A percentile compares a stretch with the other conserved stretches of the same genome.
These are phyloP conservation scores for Melanchra persicariae DNA, from an alignment of 2,888 invertebrate species.

Conservation along the genomic window DNA sequence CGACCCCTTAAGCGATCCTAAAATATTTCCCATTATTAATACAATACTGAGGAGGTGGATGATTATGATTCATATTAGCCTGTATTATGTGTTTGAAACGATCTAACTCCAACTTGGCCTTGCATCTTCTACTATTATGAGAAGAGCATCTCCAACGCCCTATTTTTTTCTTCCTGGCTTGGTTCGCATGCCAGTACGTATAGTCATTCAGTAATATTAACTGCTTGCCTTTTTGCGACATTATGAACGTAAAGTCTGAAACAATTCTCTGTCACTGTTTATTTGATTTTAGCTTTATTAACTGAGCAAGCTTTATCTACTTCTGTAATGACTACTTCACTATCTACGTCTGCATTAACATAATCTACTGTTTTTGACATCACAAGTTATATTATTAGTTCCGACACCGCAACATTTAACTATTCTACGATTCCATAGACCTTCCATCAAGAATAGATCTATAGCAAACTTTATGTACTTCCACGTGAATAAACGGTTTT, in stretches of 20 bases:
- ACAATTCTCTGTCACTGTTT: conserved; percentile 20
- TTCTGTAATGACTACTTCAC: not conserved
- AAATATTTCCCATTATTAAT: conserved; percentile 43
- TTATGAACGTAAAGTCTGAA: conserved; percentile 57
- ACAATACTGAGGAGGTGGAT: conserved; percentile 45
- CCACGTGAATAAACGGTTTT: no score
- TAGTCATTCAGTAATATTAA: conserved; percentile 63
- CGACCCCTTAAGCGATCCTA: conserved; percentile 19
- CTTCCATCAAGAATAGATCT: not conserved
- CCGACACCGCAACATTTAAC: conserved; percentile 26
- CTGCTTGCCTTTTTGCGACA: conserved; percentile 60
- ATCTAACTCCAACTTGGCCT: conserved; percentile 49
- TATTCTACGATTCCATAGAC: not conserved
- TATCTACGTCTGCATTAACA: conserved; percentile 9
- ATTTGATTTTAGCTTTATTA: not conserved
- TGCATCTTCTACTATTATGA: conserved; percentile 51
- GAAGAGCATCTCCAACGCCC: conserved; percentile 48
- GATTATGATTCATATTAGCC: conserved; percentile 46
- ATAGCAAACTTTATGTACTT: no score
- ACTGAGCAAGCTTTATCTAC: not conserved
- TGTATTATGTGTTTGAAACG: conserved; percentile 39
- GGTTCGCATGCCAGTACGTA: conserved; percentile 58
- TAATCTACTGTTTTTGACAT: not conserved
- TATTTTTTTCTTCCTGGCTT: conserved; percentile 31
- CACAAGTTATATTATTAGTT: conserved; percentile 24